Evolutionary conservation across 1,140 invertebrate genomes (phyloP), one percentile per base, ranked within the genome.

Genomic region (Drosophila pseudoobscura): DNA sequence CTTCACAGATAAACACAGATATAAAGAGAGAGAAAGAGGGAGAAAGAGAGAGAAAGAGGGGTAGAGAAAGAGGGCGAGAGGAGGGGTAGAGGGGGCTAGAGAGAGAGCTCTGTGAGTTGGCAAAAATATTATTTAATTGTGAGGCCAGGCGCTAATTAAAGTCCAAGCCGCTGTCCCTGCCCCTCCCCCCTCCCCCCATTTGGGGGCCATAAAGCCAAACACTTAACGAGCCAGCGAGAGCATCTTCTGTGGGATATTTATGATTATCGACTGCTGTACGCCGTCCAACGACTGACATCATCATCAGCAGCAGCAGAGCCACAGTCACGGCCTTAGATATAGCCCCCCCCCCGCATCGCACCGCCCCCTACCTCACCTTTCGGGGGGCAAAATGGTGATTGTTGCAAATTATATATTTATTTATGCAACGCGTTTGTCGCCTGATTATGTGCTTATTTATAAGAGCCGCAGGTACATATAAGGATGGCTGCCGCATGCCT

Each of bases 351-450:
- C 17, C 17, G 17, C 17, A 17, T 0, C 17, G 17, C 17, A 17
- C 17, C 17, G 0, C 17, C 17, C 17, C 17, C 0, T 17, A 17
- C 17, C 17, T 0, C 0, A 0, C 17, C 17, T 0, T 0, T 0
- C 0, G 17, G 17, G n/a, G n/a, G n/a, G n/a, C 17, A 17, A 17
- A 17, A 0, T 17, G 82, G 70, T 82, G 82, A 87, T 87, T 88
- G 82, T 87, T 78, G 82, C 83, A 83, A 71, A 87, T 88, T 87
- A 88, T 83, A 88, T 87, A 83, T 87, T 87, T 87, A 87, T 87
- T 78, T 79, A 88, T 87, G 83, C 83, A 39, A 39, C 57, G 55
- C 79, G 50, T 75, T 82, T 83, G 79, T 78, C 78, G 78, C 82
- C 82, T 82, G 82, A 85, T 85, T 88, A 85, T 87, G 78, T 87